These are phyloP conservation scores for Zaprionus lachaisei DNA, from an alignment of 1,140 invertebrate species.

Conservation along the genomic window DNA sequence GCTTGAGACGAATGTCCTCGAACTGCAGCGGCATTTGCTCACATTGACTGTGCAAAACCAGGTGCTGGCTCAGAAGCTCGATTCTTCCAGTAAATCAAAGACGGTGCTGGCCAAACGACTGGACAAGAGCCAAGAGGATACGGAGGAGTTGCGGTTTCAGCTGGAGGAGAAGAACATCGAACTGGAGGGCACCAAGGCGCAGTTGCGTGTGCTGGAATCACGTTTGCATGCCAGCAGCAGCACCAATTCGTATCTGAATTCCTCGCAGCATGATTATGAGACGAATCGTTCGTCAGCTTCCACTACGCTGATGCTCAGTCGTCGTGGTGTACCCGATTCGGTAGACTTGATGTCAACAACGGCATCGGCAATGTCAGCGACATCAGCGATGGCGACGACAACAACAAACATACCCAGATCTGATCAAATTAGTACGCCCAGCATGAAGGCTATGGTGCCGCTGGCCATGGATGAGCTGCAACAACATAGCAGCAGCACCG, in stretches of 20 bases:
- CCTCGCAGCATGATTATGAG: constrained; percentile 79
- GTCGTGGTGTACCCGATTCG: constrained; percentile 67
- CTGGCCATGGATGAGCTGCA: constrained; percentile 86
- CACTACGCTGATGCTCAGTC: constrained; percentile 79
- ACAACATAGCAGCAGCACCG: constrained; percentile 87
- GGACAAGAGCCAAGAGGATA: constrained; percentile 90
- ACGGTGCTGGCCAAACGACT: constrained; percentile 88
- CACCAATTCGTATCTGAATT: constrained; percentile 73
- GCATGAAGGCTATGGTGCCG: constrained; percentile 86
- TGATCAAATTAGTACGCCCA: constrained; percentile 85
- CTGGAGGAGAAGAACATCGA: constrained; percentile 92
- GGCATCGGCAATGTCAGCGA: constrained; percentile 24
- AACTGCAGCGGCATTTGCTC: constrained; percentile 93
- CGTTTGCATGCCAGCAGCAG: constrained; percentile 66
- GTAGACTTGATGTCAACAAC: constrained; percentile 54
- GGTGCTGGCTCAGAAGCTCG: constrained; percentile 89
- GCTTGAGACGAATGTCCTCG: constrained; percentile 91
- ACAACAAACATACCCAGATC: constrained; percentile 38
- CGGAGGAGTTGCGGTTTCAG: constrained; percentile 93
- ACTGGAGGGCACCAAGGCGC: constrained; percentile 91
- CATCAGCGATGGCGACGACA: constrained; percentile 43
- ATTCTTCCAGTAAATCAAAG: constrained; percentile 87
- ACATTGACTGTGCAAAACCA: constrained; percentile 93
- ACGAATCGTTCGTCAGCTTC: constrained; percentile 82
- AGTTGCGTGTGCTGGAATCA: constrained; percentile 89